Evolutionary conservation across 2,888 invertebrate genomes (phyloP).

Genomic region (Allophyes oxyacanthae): DNA sequence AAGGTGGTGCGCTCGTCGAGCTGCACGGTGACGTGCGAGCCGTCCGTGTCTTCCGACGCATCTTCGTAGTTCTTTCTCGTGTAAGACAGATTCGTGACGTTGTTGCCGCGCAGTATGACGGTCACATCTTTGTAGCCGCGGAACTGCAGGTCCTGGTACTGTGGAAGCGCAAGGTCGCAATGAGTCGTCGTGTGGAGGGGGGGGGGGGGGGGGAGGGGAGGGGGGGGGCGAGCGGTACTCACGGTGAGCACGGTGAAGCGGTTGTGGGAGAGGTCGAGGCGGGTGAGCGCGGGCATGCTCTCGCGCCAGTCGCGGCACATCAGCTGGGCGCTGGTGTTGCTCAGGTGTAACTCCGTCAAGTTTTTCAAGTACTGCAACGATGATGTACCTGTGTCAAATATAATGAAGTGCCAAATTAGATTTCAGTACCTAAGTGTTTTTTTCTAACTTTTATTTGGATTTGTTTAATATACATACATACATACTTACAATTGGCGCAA

Average conservation of each 20-base stretch:
- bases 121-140: neutral
- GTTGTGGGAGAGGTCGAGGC: slow-evolving; percentile 39
- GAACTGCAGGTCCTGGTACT: slow-evolving; percentile 46
- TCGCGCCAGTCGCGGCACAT: slow-evolving; percentile 48
- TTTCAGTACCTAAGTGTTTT: no score
- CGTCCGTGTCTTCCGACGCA: neutral
- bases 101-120: slow-evolving; percentile 25
- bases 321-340: slow-evolving; percentile 19
- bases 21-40: slow-evolving; percentile 1
- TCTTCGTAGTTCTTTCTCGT: slow-evolving; percentile 9
- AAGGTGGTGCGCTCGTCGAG: slow-evolving; percentile 12
- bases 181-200: neutral
- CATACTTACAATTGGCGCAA: no score
- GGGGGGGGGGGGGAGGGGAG: no score
- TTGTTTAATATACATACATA: no score
- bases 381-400: slow-evolving; percentile 30
- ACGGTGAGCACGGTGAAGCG: slow-evolving; percentile 34
- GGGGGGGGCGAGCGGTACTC: no score
- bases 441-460: no score
- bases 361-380: slow-evolving; percentile 11
- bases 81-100: slow-evolving; percentile 26
- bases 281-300: slow-evolving; percentile 20
- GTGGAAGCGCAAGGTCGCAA: slow-evolving; percentile 1
- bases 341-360: slow-evolving; percentile 20
- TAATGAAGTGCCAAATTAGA: neutral